Percentiles rank a stretch among this genome's conserved stretches.
phyloP scores from a whole-genome alignment of 2,797 vertebrate genomes.

The Alcedo quadribrachys region DNA sequence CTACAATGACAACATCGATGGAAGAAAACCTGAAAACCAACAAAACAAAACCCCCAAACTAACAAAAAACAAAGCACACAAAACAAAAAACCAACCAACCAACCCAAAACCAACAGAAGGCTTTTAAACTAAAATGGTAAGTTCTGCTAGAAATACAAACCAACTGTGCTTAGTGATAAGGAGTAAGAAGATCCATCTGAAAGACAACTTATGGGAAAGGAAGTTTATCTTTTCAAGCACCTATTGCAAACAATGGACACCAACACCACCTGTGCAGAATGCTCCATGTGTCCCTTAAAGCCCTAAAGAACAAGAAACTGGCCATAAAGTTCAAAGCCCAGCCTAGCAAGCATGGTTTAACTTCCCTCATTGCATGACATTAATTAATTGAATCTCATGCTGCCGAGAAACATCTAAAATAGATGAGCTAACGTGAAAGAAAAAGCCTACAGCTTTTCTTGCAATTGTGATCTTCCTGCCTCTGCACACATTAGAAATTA shows the following conservation, averaged over 20 bases:
- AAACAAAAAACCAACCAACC: accelerated
- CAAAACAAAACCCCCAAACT: too few relatives aligned
- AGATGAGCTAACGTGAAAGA: neutral
- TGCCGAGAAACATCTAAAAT: neutral
- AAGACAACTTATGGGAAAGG: neutral
- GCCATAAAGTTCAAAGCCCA: neutral
- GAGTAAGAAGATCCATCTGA: neutral
- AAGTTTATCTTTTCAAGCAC: neutral
- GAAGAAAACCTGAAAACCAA: neutral
- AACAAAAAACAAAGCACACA: too few relatives aligned
- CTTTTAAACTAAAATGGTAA: neutral
- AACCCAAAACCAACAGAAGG: neutral
- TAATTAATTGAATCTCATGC: neutral
- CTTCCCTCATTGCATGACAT: neutral
- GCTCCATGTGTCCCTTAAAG: neutral
- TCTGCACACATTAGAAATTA: neutral
- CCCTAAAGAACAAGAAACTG: neutral
- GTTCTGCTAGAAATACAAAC: neutral
- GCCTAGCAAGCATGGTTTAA: neutral
- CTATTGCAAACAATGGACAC: neutral
- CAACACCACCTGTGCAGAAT: neutral
- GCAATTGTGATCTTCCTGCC: neutral
- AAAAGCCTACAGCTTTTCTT: neutral
- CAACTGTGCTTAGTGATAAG: neutral
- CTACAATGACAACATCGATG: neutral